These are phyloP conservation scores for Isichthys henryi DNA, from an alignment of 2,113 vertebrate genomes.

Conservation along the genomic window DNA sequence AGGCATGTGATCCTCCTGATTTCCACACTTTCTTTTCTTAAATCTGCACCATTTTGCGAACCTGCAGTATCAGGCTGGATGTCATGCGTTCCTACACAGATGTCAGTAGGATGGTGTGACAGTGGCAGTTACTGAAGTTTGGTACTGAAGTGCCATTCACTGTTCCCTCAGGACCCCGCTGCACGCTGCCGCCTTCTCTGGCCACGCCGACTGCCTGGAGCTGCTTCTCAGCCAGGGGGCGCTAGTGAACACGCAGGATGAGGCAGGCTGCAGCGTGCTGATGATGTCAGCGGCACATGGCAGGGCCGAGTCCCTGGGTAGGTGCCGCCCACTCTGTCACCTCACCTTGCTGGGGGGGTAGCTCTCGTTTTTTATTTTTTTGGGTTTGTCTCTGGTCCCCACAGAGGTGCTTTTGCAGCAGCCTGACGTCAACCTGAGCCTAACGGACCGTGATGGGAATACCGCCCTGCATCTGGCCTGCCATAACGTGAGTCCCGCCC, in stretches of 20 bases:
- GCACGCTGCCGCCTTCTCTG: slow-evolving; percentile 82
- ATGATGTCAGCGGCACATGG: slow-evolving; percentile 85
- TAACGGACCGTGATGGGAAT: slow-evolving; percentile 79
- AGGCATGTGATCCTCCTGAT: not conserved
- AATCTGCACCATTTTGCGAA: not conserved
- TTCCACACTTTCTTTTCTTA: not conserved
- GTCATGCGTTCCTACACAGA: not conserved
- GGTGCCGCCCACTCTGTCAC: not conserved
- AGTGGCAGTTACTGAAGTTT: not conserved
- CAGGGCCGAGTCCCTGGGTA: slow-evolving; percentile 70
- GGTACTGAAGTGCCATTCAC: not conserved
- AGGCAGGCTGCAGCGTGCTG: slow-evolving; percentile 70
- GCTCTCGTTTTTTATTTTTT: not conserved
- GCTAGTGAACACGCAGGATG: slow-evolving; percentile 66
- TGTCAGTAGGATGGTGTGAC: not conserved
- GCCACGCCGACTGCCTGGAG: slow-evolving; percentile 82
- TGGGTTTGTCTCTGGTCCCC: slow-evolving; percentile 1
- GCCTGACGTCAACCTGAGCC: slow-evolving; percentile 64
- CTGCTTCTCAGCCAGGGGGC: slow-evolving; percentile 81
- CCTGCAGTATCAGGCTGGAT: not conserved
- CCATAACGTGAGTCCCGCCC: slow-evolving; percentile 72
- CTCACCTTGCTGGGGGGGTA: not conserved
- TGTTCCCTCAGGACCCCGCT: slow-evolving; percentile 70
- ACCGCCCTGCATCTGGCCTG: slow-evolving; percentile 86
- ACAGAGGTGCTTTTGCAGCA: slow-evolving; percentile 79